Percentiles rank a stretch among this genome's conserved stretches.
Evolutionary conservation across 2,888 invertebrate genomes (phyloP).

Genomic region (Spilarctia lutea): DNA sequence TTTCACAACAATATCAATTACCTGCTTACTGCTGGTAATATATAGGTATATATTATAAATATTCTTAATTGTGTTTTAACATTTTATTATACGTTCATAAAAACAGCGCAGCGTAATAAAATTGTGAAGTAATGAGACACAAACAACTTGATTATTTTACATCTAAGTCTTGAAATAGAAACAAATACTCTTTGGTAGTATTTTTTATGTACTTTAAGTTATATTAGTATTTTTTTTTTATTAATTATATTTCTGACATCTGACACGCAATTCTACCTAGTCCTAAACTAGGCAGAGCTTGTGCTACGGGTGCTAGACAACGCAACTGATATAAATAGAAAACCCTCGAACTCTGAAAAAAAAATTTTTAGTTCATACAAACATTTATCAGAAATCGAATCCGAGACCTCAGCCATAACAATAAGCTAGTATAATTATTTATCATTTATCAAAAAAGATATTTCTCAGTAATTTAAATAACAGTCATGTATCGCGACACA

Average conservation of each 20-base stretch:
- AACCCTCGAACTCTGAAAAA: no score
- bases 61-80: background rate
- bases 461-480: background rate
- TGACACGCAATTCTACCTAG: no score
- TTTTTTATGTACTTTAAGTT: background rate
- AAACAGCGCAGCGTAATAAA: background rate
- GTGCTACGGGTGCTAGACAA: no score
- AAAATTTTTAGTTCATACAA: no score
- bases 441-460: no score
- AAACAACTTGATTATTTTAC: background rate
- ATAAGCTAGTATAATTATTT: no score
- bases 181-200: background rate
- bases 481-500: constrained; percentile 15
- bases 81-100: background rate
- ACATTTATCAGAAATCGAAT: no score
- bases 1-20: background rate
- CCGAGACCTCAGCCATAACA: no score
- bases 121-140: background rate
- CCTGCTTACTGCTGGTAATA: background rate
- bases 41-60: background rate
- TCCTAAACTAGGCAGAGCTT: no score
- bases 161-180: background rate
- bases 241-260: no score
- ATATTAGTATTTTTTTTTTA: background rate
- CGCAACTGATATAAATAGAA: no score